Evolutionary conservation across 30 jellyfish, hydroid and myxozoan species (phyloP), one percentile per base, ranked within the genome.

Genomic region (Phacellophora camtschatica): DNA sequence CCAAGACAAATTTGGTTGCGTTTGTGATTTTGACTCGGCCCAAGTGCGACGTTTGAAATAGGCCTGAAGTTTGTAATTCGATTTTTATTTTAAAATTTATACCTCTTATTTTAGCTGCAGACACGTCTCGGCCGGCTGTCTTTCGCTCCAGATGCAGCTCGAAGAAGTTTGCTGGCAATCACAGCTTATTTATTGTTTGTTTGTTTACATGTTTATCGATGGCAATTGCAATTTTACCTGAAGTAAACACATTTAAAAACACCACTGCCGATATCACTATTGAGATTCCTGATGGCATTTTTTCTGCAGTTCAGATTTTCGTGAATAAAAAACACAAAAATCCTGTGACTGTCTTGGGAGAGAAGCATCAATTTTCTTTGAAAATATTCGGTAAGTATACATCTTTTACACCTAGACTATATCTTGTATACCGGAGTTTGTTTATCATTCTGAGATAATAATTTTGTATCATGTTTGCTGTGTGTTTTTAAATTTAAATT

Each of bases 251-350:
- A 37, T 51, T 80, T 22, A 83, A 80, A 56, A 63, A 78, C 2
- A 77, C 31, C 32, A 46, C 84, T 15, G 91, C 91, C 50, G 91
- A 80, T 37, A 33, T 80, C 11, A 71, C 70, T 5, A 66, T 80
- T 1, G 91, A 80, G 9, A 64, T 80, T 13, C 91, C 91, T 1
- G 66, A 32, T 59, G 76, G 49, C 5, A 3, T 62, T 23, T 63
- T 80, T 16, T 46, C n/a, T 8, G 59, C 51, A 4, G 84, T 65
- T 15, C 71, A 45, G 5, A 71, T 80, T 11, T 32, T 65, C 34
- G 32, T 65, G 33, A 80, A 80, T 41, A 23, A 54, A 0, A 25
- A 12, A 50, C 91, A 80, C 43, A 25, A 13, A 7, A 66, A 64
- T 55, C 74, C 72, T 8, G 72, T 80, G 35, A 42, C 9, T 9